Base-by-base conservation (phyloP, 2,797 vertebrate genomes). In the Apodemus agrarius region DNA sequence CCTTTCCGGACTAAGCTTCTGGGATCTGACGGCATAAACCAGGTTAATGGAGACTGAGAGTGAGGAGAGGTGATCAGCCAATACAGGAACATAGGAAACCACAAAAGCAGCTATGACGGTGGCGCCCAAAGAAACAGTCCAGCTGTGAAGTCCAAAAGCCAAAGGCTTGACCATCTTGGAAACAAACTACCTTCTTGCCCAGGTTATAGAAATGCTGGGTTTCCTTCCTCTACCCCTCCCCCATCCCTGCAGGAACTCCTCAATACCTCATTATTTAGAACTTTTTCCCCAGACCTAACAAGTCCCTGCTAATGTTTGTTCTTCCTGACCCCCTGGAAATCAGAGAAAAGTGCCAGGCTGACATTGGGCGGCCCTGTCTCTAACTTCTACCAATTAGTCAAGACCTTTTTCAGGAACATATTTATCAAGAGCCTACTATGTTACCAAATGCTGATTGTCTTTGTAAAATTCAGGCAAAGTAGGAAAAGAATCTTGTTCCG, bases 251-350 rank as follows among this genome's bases (percentile, higher is more conserved):
- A 57, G 52, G 49, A 88, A 76, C 24, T 2, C 40, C 31, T 49
- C 61, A 67, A n/a, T n/a, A 85, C 37, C 37, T 43, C 69, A 75
- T 72, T 24, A 67, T 89, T 93, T 85, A 67, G 46, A 7, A 72
- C 54, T 61, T 76, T 80, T 94, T 19, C 46, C 12, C 3, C 43
- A 24, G n/a, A 19, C 22, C 14, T 69, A 43, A 26, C 34, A 37
- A 2, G 12, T 31, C 10, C 31, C 14, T 67, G 24, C 12, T 11
- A 6, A 46, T 40, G 10, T 0, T 40, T n/a, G 13, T 34, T 52
- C 49, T 69, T 13, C 31, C 16, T 1, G 0, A 21, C 21, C 19
- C 21, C 22, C 6, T 22, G 52, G 22, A 52, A 76, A 93, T 21
- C 34, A 69, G 57, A 63, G 16, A 52, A 92, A 90, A 14, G 31